Percentiles rank a stretch among this genome's conserved stretches.
These are phyloP conservation scores for Pagetopsis macropterus DNA, from an alignment of 2,797 vertebrate genomes.

Conservation along the genomic window DNA sequence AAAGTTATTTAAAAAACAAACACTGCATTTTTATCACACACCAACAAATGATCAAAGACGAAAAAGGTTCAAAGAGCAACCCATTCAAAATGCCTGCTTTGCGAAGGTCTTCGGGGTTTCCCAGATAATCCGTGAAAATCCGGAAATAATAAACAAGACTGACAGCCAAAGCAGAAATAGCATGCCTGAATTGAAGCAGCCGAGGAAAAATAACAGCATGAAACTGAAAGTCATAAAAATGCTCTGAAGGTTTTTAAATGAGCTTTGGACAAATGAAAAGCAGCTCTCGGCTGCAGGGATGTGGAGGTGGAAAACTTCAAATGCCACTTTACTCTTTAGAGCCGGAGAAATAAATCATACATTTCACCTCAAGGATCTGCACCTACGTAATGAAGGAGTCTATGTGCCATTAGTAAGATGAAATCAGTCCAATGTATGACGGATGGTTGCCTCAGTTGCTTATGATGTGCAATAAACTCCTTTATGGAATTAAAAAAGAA, in stretches of 20 bases:
- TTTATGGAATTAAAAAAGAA: constrained; percentile 1
- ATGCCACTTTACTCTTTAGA: constrained; percentile 45
- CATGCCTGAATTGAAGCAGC: constrained; percentile 29
- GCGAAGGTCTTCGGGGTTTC: constrained; percentile 55
- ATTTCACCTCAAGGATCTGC: constrained; percentile 9
- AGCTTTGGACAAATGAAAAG: constrained; percentile 50
- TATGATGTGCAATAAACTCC: constrained; percentile 13
- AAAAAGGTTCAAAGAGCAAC: constrained; percentile 22
- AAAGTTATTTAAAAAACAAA: constrained; percentile 1
- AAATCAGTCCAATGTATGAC: not conserved
- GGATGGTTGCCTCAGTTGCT: constrained; percentile 8
- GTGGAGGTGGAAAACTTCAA: constrained; percentile 46
- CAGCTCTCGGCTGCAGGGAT: constrained; percentile 37
- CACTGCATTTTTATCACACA: constrained; percentile 19
- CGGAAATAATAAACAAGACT: constrained; percentile 62
- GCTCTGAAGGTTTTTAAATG: constrained; percentile 50
- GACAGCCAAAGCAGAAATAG: constrained; percentile 49
- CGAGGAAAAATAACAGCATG: constrained; percentile 46
- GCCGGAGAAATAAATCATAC: constrained; percentile 33
- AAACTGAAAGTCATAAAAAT: constrained; percentile 59
- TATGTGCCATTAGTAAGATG: constrained; percentile 7
- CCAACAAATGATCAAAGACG: constrained; percentile 14
- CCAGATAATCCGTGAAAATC: constrained; percentile 65
- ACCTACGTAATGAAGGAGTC: not conserved
- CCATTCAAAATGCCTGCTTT: constrained; percentile 31